Conservation (phyloP, 2,888 invertebrate genomes). For the Tipula lateralis region DNA sequence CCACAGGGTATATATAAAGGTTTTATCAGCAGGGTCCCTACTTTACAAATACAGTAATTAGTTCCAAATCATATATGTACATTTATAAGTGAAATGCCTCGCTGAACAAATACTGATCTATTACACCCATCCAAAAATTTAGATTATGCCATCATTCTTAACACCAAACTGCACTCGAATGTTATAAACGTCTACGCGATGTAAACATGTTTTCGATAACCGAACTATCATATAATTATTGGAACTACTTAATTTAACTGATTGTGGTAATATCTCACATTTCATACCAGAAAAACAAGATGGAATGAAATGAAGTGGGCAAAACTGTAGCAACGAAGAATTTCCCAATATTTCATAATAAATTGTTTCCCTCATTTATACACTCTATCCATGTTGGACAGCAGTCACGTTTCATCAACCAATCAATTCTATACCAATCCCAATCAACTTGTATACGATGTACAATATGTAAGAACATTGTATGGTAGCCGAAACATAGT, state of each 20-base stretch:
- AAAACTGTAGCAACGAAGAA: not conserved
- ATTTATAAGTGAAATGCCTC: no score
- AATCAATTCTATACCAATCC: not conserved
- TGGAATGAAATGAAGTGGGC: no score
- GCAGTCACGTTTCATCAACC: conserved; percentile 9
- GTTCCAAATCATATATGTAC: no score
- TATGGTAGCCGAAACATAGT: not conserved
- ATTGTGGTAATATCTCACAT: not conserved
- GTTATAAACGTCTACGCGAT: no score
- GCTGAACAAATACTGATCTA: no score
- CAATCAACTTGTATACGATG: not conserved
- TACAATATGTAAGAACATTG: not conserved
- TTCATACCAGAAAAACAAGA: not conserved
- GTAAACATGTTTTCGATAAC: no score
- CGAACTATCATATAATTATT: not conserved
- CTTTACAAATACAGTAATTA: no score
- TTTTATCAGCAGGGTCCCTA: no score
- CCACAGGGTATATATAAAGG: no score
- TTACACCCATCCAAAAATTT: no score
- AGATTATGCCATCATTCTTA: no score
- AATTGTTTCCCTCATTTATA: not conserved
- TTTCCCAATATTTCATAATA: not conserved
- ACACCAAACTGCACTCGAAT: no score
- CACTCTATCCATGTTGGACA: not conserved
- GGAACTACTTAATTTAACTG: not conserved